These are phyloP conservation scores for Microcaecilia unicolor DNA, from an alignment of 2,797 vertebrate genomes.

Conservation along the genomic window DNA sequence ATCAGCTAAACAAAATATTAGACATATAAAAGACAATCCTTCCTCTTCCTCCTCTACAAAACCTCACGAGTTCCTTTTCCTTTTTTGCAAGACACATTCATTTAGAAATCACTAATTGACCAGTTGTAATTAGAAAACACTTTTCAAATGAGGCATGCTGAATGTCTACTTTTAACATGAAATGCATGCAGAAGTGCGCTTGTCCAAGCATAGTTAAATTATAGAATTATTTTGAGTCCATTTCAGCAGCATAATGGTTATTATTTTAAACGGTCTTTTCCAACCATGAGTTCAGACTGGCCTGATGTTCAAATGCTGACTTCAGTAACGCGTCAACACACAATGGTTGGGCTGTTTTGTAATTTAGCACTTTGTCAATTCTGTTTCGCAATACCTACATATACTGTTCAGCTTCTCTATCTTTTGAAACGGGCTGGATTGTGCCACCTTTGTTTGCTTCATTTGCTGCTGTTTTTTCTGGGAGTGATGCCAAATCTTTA, in stretches of 20 bases:
- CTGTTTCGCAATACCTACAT: conserved; percentile 65
- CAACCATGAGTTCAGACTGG: conserved; percentile 37
- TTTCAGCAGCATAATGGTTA: conserved; percentile 63
- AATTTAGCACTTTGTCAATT: conserved; percentile 8
- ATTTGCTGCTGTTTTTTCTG: conserved; percentile 66
- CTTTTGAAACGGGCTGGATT: conserved; percentile 70
- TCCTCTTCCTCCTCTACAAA: conserved; percentile 32
- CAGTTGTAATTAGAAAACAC: conserved; percentile 38
- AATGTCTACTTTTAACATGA: conserved; percentile 36
- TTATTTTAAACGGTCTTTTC: conserved; percentile 48
- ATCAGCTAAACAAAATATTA: neutral
- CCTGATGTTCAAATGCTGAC: conserved; percentile 41
- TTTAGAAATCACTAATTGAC: conserved; percentile 42
- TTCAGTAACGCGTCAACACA: conserved; percentile 26
- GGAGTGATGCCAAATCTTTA: conserved; percentile 90
- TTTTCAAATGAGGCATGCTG: conserved; percentile 46
- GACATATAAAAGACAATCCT: neutral
- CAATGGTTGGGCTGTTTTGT: conserved; percentile 16
- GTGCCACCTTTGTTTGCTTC: conserved; percentile 79
- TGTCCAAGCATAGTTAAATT: conserved; percentile 48
- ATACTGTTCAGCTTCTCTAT: conserved; percentile 89
- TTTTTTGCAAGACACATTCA: conserved; percentile 37
- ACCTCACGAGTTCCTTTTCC: conserved; percentile 31
- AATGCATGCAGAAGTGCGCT: conserved; percentile 51
- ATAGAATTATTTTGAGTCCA: conserved; percentile 38